A percentile compares a stretch with the other conserved stretches of the same genome.
Evolutionary conservation across 2,888 invertebrate species (phyloP).

Genomic region (Urechis unicinctus): DNA sequence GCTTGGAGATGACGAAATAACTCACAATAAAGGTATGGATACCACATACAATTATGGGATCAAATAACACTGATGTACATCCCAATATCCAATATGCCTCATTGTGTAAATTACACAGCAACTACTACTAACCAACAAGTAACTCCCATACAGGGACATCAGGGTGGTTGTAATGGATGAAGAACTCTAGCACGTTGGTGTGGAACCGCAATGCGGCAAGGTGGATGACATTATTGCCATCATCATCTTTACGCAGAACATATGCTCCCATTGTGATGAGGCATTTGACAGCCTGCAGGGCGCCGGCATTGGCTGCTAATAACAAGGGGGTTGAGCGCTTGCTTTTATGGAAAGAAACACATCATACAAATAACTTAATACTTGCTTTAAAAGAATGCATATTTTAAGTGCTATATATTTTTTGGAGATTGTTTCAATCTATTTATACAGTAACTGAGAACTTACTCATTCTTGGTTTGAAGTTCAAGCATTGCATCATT

Average conservation of each 20-base stretch:
- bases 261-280: constrained; percentile 41
- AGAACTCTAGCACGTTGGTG: constrained; percentile 47
- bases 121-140: constrained; percentile 45
- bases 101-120: too few species aligned
- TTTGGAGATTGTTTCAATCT: too few species aligned
- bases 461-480: constrained; percentile 45
- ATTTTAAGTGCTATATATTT: too few species aligned
- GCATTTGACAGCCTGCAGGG: constrained; percentile 40
- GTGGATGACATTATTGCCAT: constrained; percentile 43
- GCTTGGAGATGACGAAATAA: too few species aligned
- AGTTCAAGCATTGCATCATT: constrained; percentile 42
- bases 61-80: too few species aligned
- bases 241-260: constrained; percentile 30
- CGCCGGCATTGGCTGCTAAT: constrained; percentile 47
- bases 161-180: constrained; percentile 41
- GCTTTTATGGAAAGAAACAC: constrained; percentile 18
- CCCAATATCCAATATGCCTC: too few species aligned
- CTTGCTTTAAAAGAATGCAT: too few species aligned
- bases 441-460: constrained; percentile 2
- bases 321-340: constrained; percentile 43
- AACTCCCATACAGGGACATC: constrained; percentile 45
- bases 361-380: not conserved
- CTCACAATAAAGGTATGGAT: too few species aligned
- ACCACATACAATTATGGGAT: too few species aligned
- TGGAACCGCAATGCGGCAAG: constrained; percentile 45